These are phyloP conservation scores for Toxotes lorentzi DNA, from an alignment of 2,797 vertebrate species.

Conservation along the genomic window DNA sequence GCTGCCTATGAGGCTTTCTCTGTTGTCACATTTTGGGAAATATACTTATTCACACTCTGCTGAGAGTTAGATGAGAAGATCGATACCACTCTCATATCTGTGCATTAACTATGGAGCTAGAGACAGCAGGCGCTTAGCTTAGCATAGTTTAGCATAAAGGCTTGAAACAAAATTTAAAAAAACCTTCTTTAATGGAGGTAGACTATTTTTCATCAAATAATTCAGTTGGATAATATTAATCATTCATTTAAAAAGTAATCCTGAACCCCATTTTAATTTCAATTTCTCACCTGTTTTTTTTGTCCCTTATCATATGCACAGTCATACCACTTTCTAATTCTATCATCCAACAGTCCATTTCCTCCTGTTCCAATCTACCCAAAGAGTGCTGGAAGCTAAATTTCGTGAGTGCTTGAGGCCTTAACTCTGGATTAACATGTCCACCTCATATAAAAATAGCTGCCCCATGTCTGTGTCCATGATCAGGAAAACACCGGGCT, in stretches of 20 bases:
- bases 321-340: neutral
- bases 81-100: neutral
- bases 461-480: slow-evolving; percentile 35
- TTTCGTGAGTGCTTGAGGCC: slow-evolving; percentile 32
- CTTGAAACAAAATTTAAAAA: too few species aligned
- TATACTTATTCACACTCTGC: slow-evolving; percentile 7
- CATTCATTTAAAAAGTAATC: neutral
- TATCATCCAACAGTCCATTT: neutral
- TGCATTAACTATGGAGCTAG: neutral
- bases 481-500: slow-evolving; percentile 44
- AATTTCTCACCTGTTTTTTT: neutral
- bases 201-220: neutral
- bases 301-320: neutral
- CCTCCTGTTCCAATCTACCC: slow-evolving; percentile 1
- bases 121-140: neutral
- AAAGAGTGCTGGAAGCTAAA: slow-evolving; percentile 34
- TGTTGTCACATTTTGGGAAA: slow-evolving; percentile 5
- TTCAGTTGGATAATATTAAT: neutral
- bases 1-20: neutral
- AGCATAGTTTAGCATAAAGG: too few species aligned
- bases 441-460: slow-evolving; percentile 72
- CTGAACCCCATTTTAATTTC: neutral
- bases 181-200: neutral
- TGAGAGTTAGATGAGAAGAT: slow-evolving; percentile 15
- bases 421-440: slow-evolving; percentile 73